Percentiles rank a stretch among this genome's conserved stretches.
Conservation (phyloP, 2,888 invertebrate genomes). For the Graphium colonna region DNA sequence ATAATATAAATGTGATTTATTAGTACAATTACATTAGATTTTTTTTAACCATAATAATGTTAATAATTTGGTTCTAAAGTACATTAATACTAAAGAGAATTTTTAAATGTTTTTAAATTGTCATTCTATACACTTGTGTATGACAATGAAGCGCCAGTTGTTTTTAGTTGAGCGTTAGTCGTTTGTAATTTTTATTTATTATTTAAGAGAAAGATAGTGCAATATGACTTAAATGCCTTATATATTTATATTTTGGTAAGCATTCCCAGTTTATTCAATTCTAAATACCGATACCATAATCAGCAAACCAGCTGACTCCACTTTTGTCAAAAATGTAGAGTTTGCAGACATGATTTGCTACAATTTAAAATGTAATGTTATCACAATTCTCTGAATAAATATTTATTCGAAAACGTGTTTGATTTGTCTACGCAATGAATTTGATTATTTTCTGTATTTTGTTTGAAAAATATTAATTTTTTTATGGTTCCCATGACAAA, state of each 20-base stretch:
- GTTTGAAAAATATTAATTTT: no score
- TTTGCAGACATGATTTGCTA: no score
- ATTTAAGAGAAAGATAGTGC: neutral
- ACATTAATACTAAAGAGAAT: neutral
- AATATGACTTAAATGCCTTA: neutral
- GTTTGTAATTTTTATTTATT: neutral
- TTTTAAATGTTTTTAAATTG: neutral
- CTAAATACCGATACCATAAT: neutral
- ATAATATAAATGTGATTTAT: constrained; percentile 5
- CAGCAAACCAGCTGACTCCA: no score
- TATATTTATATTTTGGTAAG: neutral
- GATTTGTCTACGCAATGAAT: no score
- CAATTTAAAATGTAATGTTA: no score
- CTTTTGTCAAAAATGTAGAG: no score
- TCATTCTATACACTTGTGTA: neutral
- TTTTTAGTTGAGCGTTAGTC: neutral
- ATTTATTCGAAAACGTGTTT: no score
- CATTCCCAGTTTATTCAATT: neutral
- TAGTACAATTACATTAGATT: constrained; percentile 18
- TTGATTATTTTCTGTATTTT: no score
- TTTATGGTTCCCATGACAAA: no score
- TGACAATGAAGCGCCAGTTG: neutral
- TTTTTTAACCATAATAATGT: neutral
- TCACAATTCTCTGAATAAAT: no score
- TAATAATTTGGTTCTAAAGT: neutral